Percentiles rank a stretch among this genome's conserved stretches.
Conservation (phyloP, 1,140 invertebrate genomes). For the Drosophila nikananu region DNA sequence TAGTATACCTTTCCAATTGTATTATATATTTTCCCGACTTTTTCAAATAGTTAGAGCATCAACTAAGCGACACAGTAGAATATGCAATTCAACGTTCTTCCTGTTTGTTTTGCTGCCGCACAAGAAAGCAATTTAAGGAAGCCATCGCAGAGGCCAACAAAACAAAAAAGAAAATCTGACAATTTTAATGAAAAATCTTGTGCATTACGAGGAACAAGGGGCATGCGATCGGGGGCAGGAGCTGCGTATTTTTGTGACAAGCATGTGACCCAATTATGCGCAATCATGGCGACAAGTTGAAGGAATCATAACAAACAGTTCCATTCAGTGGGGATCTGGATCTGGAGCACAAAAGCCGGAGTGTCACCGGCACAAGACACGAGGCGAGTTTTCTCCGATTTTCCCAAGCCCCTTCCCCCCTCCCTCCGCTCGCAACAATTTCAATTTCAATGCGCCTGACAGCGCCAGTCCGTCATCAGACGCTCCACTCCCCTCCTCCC, state of each 20-base stretch:
- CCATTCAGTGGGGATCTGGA: slow-evolving; percentile 52
- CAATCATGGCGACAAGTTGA: slow-evolving; percentile 67
- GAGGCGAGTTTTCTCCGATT: slow-evolving; percentile 32
- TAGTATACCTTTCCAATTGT: not conserved
- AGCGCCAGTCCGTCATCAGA: slow-evolving; percentile 59
- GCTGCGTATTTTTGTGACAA: slow-evolving; percentile 66
- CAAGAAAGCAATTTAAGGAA: slow-evolving; percentile 72
- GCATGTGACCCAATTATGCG: slow-evolving; percentile 80
- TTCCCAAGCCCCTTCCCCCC: not conserved
- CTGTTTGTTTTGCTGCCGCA: slow-evolving; percentile 36
- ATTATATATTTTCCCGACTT: not conserved
- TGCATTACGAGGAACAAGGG: slow-evolving; percentile 23
- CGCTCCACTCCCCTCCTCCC: slow-evolving; percentile 6
- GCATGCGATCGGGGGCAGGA: slow-evolving; percentile 6
- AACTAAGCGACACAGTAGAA: slow-evolving; percentile 22
- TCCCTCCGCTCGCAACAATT: slow-evolving; percentile 56
- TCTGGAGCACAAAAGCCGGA: slow-evolving; percentile 63
- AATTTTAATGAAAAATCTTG: slow-evolving; percentile 79
- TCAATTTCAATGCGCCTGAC: slow-evolving; percentile 81
- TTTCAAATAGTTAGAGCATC: slow-evolving; percentile 19
- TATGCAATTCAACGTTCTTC: slow-evolving; percentile 28
- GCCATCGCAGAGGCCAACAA: slow-evolving; percentile 12
- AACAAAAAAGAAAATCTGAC: slow-evolving; percentile 60
- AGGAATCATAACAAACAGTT: slow-evolving; percentile 66
- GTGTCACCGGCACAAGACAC: slow-evolving; percentile 77